Evolutionary conservation across 2,113 vertebrate genomes (phyloP), one percentile per base, ranked within the genome.

Genomic region (Puma concolor): DNA sequence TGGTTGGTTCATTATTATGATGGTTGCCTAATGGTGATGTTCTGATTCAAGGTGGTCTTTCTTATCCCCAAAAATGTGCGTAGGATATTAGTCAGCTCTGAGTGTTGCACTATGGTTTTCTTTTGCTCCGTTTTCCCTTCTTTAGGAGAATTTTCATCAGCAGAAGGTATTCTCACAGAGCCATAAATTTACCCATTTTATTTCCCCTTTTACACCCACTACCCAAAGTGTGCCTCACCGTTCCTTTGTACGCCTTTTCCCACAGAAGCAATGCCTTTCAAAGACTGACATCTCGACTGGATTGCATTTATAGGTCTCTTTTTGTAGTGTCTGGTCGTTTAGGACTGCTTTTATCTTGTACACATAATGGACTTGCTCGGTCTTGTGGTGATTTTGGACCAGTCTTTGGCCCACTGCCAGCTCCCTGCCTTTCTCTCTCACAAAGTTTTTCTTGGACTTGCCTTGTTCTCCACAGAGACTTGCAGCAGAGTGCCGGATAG

Each of bases 1-100:
- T n/a, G 16, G 57, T 21, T 66, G 79, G 23, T 7, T 19, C 4
- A 0, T 15, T 44, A 38, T 0, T 19, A 2, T 11, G 63, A 33
- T 9, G n/a, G 57, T 36, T 31, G 23, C 64, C 10, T 8, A 21
- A 7, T 2, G 33, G 76, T 21, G 31, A 44, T 21, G 3, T 25
- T 4, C 29, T 27, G 63, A 52, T 4, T 25, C 16, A 12, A 19
- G 29, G 12, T 12, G 67, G 36, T 33, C 11, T 12, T 23, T 79
- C 44, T 33, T 2, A 14, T 15, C 15, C 85, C 52, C 19, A 0
- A 0, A 10, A 0, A 0, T 16, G 31, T 16, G 29, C 23, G 5
- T 7, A 63, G 33, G 33, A 0, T 19, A 27, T 31, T 12, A 16
- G 27, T 31, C 36, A 0, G 4, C 2, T 7, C 31, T 29, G 33